Evolutionary conservation across 2,797 vertebrate genomes (phyloP), one percentile per base, ranked within the genome.

Genomic region (Leptatherina wallacei): DNA sequence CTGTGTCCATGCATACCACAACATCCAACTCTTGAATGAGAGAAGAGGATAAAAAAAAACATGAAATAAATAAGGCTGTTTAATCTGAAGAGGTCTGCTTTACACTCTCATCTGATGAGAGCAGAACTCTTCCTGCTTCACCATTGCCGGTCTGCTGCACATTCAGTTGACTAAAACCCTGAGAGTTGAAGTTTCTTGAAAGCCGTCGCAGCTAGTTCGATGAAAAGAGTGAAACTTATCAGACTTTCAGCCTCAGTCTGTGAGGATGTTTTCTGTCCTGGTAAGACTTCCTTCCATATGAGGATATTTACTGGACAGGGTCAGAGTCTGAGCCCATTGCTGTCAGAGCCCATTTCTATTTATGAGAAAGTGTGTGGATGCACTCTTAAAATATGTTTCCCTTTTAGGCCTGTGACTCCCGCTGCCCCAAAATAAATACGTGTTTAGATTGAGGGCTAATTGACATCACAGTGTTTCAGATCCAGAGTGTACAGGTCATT

Each of bases 381-480:
- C 67, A 38, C 61, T 60, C 38, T 64, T 55, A 79, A 77, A 62
- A 65, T 64, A 60, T 82, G 78, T 60, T 81, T 75, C 74, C 88
- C 57, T 78, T 55, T 82, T 75, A 75, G 62, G 65, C 78, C 65
- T 68, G 51, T 73, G 62, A 84, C 68, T 78, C 75, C 72, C 22
- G 63, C 71, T 44, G 66, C 74, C 75, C 80, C 51, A 77, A 89
- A 90, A 90, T 91, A 86, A 88, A 84, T 70, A 69, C 57, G 61
- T 83, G 84, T 84, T 84, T 84, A 86, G 82, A 71, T 62, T 1
- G 36, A 49, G 60, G 52, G 68, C 79, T 73, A 71, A 78, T 56
- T 89, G 85, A 89, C 77, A 80, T 90, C 86, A 87, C 68, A 40
- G 70, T 70, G 61, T 71, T 84, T 87, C 78, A 66, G 58, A 82